A percentile compares a stretch with the other conserved stretches of the same genome.
Evolutionary conservation across 2,113 vertebrate species (phyloP).

Genomic region (Electrona antarctica): DNA sequence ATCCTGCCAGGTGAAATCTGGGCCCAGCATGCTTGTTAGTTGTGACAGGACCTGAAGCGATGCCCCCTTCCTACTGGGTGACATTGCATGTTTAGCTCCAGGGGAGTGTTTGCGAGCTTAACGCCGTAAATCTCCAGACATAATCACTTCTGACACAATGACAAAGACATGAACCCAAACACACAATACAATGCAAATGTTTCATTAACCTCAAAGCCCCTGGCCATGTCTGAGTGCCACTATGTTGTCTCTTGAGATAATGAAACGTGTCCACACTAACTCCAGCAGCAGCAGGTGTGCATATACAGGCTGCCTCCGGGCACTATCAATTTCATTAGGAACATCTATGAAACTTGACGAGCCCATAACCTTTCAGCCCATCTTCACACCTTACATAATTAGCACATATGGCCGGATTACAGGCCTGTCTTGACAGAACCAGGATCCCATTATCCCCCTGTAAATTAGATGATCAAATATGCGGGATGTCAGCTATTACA

Average conservation of each 20-base stretch:
- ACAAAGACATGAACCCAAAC: conserved; percentile 24
- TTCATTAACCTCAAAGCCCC: conserved; percentile 10
- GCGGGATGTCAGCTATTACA: conserved; percentile 48
- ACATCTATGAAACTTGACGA: conserved; percentile 40
- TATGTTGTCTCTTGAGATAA: conserved; percentile 22
- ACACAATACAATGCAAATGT: conserved; percentile 19
- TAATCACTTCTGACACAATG: conserved; percentile 14
- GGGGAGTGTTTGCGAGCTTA: background rate
- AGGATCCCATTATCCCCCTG: conserved; percentile 54
- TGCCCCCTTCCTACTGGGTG: conserved; percentile 14
- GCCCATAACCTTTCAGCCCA: conserved; percentile 63
- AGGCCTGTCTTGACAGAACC: conserved; percentile 24
- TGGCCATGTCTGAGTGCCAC: conserved; percentile 5
- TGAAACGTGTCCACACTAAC: conserved; percentile 24
- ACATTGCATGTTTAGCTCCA: conserved; percentile 13
- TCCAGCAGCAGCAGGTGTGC: conserved; percentile 10
- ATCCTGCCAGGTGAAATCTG: conserved; percentile 63
- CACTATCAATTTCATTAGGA: conserved; percentile 42
- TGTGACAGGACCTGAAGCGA: conserved; percentile 29
- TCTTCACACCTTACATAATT: conserved; percentile 53
- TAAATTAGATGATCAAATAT: conserved; percentile 58
- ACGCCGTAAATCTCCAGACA: conserved; percentile 4
- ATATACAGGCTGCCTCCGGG: conserved; percentile 39
- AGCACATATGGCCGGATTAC: conserved; percentile 48
- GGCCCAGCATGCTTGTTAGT: conserved; percentile 48